Evolutionary conservation across 2,888 invertebrate species (phyloP), one percentile per base, ranked within the genome.

Genomic region (Urechis unicinctus): DNA sequence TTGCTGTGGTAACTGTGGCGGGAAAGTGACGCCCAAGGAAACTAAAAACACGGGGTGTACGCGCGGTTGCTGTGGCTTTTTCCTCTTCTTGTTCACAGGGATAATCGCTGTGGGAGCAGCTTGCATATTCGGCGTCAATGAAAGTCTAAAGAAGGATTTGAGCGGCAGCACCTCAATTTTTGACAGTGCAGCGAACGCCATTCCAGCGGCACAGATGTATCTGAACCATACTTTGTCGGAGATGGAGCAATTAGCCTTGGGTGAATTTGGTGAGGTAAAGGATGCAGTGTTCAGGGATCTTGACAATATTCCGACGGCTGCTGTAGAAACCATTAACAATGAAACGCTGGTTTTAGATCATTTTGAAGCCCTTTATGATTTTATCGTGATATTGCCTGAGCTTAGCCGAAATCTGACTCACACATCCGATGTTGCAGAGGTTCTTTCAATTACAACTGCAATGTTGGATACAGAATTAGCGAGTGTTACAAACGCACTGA

Each of bases 1-100:
- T 9, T 51, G 50, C 30, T 55, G 55, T 29, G 43, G 43, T 21
- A 50, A 36, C 5, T 50, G 50, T 36, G 50, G 50, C 4, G 50
- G 31, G 5, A 36, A 50, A 22, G 5, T 30, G 5, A 21, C 4
- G 21, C 50, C 50, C 13, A 50, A 17, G 21, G 50, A 50, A 9
- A 6, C 17, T 5, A 50, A 36, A 9, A 13, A 50, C n/a, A 31
- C 31, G n/a, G 6, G 36, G 6, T 21, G 36, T 5, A 6, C 13
- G 6, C 50, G 50, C 4, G 21, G 9, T 17, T 5, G 50, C 36
- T 50, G 36, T 36, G n/a, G 31, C 31, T 5, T 50, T 5, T 31
- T 5, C 17, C 21, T 50, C 17, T 6, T 17, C n/a, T 6, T 50
- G 13, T 13, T 50, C 36, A 36, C 6, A 4, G 13, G 50, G 9